Base-by-base conservation (phyloP, 2,797 vertebrate genomes). In the Eulemur albifrons region DNA sequence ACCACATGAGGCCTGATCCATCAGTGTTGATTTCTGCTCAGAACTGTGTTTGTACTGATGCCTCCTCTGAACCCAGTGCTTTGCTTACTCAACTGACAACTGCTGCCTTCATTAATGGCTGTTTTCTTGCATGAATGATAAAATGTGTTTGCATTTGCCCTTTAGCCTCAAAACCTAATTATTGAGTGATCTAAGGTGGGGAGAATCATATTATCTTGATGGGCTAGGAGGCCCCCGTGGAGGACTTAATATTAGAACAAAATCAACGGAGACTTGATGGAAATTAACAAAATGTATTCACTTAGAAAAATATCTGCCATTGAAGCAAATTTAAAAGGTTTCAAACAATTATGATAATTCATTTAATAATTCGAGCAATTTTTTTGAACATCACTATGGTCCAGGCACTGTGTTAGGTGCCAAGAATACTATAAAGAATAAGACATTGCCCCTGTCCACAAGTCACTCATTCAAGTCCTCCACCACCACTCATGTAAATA, bases 141-240 rank as follows among this genome's bases (percentile, higher is more conserved):
- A 96, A 97, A 93, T 76, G 30, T 80, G 50, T 92, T 91, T 94
- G 63, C 32, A 67, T 65, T 88, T 95, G 50, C 65, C 90, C 90
- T 79, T 96, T 96, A 95, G 17, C 32, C 45, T 63, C 25, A 4
- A 96, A 83, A 63, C 50, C 70, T 97, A 97, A 95, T 95, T 90
- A 85, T 27, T 52, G 35, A 76, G 40, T 84, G 30, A 92, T 73
- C 43, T 81, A 88, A 30, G 80, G 45, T 79, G 9, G 45, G 43
- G 48, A 72, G 88, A 94, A 94, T 91, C 57, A 52, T 89, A 80
- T 86, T 97, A 61, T 95, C 93, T 82, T 82, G 38, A 95, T 63
- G 50, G 61, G 17, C 43, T 93, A 57, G 84, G 72, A 94, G 32
- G 45, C 80, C 45, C 59, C 43, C 50, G 69, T 69, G 5, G n/a